These are phyloP conservation scores for Chinchilla lanigera DNA, from an alignment of 2,113 vertebrate genomes.

Conservation along the genomic window DNA sequence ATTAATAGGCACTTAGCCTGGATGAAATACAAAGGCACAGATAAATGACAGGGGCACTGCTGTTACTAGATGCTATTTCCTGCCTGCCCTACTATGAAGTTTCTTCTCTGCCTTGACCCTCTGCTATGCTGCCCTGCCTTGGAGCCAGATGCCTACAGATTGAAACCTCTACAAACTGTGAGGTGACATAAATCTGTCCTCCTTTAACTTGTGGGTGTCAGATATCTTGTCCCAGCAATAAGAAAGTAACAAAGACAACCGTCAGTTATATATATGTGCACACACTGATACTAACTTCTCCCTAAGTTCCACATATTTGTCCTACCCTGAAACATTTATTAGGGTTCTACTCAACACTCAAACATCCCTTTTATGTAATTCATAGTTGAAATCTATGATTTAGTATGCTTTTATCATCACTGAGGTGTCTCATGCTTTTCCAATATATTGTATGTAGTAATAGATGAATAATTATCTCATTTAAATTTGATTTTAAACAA, in stretches of 20 bases:
- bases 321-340: neutral
- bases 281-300: neutral
- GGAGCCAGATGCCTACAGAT: neutral
- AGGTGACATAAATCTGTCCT: neutral
- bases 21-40: neutral
- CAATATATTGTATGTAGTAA: neutral
- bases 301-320: neutral
- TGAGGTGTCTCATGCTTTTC: neutral
- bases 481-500: neutral
- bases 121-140: neutral
- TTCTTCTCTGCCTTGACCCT: neutral
- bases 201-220: neutral
- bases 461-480: neutral
- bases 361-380: neutral
- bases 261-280: neutral
- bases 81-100: neutral
- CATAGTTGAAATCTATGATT: neutral
- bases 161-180: neutral
- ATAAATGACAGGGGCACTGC: neutral
- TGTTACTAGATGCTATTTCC: neutral
- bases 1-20: neutral
- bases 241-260: neutral
- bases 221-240: neutral
- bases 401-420: neutral
- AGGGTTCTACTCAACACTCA: rapidly evolving